phyloP scores from a whole-genome alignment of 2,888 invertebrate genomes.

The Phaedon cochleariae region DNA sequence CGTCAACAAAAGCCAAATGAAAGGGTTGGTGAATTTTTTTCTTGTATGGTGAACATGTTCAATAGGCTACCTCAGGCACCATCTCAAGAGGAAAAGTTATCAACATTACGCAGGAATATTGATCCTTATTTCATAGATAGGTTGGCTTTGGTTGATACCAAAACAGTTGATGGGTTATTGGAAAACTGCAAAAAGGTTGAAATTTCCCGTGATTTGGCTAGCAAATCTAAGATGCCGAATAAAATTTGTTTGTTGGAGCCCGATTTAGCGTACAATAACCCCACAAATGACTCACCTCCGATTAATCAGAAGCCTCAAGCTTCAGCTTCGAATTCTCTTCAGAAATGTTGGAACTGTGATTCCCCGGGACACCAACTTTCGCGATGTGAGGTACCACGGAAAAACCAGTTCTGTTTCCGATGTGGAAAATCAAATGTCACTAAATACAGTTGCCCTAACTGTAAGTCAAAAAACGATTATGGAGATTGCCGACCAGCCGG shows the following conservation, averaged over 20 bases:
- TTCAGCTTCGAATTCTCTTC: not conserved
- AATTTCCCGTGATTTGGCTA: not conserved
- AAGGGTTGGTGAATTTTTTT: slow-evolving; percentile 5
- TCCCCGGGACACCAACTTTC: slow-evolving; percentile 6
- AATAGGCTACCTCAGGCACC: not conserved
- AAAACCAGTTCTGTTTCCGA: slow-evolving; percentile 14
- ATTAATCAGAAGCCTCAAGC: not conserved
- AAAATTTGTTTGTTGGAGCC: slow-evolving; percentile 6
- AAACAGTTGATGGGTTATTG: not conserved
- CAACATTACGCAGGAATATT: not conserved
- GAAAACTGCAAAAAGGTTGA: slow-evolving; percentile 1
- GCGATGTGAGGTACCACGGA: not conserved
- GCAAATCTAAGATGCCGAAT: not conserved
- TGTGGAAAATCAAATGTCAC: slow-evolving; percentile 26
- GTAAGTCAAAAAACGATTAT: slow-evolving; percentile 15
- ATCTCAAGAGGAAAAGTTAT: not conserved
- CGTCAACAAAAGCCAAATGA: not conserved
- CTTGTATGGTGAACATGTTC: slow-evolving; percentile 12
- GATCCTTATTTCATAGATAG: slow-evolving; percentile 9
- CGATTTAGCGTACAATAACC: not conserved
- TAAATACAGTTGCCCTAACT: slow-evolving; percentile 18
- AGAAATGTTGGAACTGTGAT: slow-evolving; percentile 12
- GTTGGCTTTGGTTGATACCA: not conserved
- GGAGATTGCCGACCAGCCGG: slow-evolving; percentile 11
- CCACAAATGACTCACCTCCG: not conserved